These are phyloP conservation scores for Pimephales promelas DNA, from an alignment of 2,113 vertebrate species.

Conservation along the genomic window DNA sequence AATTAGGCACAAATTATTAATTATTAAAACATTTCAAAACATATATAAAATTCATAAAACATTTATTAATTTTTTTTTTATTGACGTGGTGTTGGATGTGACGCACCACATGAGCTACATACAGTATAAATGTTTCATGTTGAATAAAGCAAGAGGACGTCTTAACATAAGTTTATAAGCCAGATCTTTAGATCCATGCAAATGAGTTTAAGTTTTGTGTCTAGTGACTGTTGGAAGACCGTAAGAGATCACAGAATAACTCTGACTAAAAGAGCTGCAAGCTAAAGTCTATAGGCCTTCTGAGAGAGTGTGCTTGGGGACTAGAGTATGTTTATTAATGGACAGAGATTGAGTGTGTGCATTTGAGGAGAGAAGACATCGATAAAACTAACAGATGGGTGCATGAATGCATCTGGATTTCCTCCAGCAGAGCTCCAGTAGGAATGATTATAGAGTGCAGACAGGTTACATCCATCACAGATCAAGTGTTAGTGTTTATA, in stretches of 20 bases:
- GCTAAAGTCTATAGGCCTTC: neutral
- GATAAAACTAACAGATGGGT: slow-evolving; percentile 49
- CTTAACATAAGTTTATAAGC: neutral
- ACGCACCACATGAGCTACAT: neutral
- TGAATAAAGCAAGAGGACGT: neutral
- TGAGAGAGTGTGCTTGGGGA: slow-evolving; percentile 18
- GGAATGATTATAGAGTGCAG: slow-evolving; percentile 45
- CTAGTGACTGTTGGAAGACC: neutral
- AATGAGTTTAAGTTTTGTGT: neutral
- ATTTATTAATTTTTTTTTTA: neutral
- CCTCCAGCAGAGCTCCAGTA: slow-evolving; percentile 27
- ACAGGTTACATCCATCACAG: slow-evolving; percentile 49
- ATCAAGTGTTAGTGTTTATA: slow-evolving; percentile 5
- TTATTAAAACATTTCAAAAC: no score
- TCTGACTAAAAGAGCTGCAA: neutral
- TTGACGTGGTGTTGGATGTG: neutral
- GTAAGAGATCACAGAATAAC: neutral
- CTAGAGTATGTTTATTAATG: neutral
- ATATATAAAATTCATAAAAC: no score
- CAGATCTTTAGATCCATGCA: neutral
- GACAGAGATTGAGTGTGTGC: slow-evolving; percentile 33
- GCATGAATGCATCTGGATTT: slow-evolving; percentile 39
- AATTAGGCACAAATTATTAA: neutral
- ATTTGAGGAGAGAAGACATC: slow-evolving; percentile 25
- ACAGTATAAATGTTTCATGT: neutral